These are phyloP conservation scores for Phymastichus coffea DNA, from an alignment of 1,140 invertebrate species.

Conservation along the genomic window DNA sequence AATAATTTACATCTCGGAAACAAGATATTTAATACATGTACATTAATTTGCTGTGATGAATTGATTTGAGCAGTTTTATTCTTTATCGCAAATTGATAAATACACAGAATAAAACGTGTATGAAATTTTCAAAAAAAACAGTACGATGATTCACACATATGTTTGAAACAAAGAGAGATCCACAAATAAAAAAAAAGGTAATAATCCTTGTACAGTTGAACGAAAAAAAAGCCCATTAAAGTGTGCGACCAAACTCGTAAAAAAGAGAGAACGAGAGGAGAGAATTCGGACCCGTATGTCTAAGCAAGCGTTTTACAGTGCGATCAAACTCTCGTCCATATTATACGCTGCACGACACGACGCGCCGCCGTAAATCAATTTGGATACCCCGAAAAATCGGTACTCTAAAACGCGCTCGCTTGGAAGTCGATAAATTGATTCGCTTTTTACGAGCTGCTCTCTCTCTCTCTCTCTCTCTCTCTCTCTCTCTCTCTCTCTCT, in stretches of 20 bases:
- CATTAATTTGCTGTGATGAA: too few species aligned
- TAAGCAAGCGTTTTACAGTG: constrained; percentile 11
- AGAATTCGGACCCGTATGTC: neutral
- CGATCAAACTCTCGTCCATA: constrained; percentile 7
- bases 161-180: neutral
- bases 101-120: too few species aligned
- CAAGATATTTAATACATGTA: too few species aligned
- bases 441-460: constrained; percentile 13
- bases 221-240: constrained; percentile 1
- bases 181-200: neutral
- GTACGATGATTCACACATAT: too few species aligned
- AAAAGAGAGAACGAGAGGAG: neutral
- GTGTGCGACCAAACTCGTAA: neutral
- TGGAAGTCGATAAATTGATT: constrained; percentile 16
- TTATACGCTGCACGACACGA: too few species aligned
- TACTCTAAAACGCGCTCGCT: constrained; percentile 1
- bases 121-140: too few species aligned
- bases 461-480: neutral
- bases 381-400: constrained; percentile 2
- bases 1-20: too few species aligned
- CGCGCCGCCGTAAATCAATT: constrained; percentile 12
- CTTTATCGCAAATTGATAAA: too few species aligned
- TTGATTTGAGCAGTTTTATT: too few species aligned
- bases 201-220: too few species aligned
- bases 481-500: neutral